Conservation (phyloP, 2,113 vertebrate genomes). For the Lepus europaeus region DNA sequence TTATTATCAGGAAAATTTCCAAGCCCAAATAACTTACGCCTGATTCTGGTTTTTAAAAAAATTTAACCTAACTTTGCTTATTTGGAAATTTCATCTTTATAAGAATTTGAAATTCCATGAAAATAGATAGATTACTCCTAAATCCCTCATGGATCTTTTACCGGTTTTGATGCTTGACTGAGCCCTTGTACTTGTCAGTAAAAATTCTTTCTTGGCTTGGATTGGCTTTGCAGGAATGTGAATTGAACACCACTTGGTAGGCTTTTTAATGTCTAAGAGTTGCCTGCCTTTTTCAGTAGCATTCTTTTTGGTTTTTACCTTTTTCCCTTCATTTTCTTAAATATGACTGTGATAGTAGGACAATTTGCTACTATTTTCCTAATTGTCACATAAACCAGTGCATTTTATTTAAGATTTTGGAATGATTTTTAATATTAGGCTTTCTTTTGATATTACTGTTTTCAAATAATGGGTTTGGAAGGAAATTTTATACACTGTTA, state of each 20-base stretch:
- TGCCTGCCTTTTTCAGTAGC: background rate
- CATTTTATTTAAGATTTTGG: constrained; percentile 50
- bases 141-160: background rate
- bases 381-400: background rate
- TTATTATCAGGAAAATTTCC: constrained; percentile 41
- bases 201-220: constrained; percentile 14
- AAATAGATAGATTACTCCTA: background rate
- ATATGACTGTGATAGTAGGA: background rate
- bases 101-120: constrained; percentile 56
- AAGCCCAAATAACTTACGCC: background rate
- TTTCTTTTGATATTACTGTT: background rate
- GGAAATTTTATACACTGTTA: background rate
- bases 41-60: background rate
- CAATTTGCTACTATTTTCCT: background rate
- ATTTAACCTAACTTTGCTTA: background rate
- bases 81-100: constrained; percentile 35
- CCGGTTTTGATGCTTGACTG: constrained; percentile 31
- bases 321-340: background rate
- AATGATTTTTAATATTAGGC: background rate
- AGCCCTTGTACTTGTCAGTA: constrained; percentile 34
- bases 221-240: background rate
- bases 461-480: background rate
- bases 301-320: background rate
- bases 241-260: background rate
- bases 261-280: background rate